phyloP scores from a whole-genome alignment of 1,140 invertebrate species.

The Zaprionus tsacasi region DNA sequence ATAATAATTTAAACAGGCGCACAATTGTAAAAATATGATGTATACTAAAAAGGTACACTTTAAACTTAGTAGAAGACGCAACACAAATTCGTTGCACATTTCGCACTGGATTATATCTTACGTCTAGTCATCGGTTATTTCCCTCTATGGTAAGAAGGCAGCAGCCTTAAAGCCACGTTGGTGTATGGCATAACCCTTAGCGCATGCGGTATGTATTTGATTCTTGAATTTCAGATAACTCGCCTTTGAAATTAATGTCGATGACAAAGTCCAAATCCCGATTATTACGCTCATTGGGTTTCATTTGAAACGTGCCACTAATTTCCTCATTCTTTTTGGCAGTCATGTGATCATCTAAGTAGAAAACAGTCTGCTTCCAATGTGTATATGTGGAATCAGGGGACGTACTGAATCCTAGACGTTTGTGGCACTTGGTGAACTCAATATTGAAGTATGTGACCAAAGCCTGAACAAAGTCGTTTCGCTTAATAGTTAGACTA shows the following conservation, averaged over 20 bases:
- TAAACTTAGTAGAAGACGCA: constrained; percentile 78
- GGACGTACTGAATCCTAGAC: constrained; percentile 99
- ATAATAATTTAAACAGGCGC: constrained; percentile 75
- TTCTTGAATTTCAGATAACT: constrained; percentile 95
- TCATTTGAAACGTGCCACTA: constrained; percentile 95
- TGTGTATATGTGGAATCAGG: constrained; percentile 99
- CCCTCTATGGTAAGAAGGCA: constrained; percentile 36
- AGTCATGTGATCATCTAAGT: constrained; percentile 97
- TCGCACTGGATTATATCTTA: constrained; percentile 79
- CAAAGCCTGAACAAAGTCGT: constrained; percentile 99
- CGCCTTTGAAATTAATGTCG: constrained; percentile 97
- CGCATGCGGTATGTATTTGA: constrained; percentile 98
- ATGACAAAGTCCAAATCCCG: constrained; percentile 98
- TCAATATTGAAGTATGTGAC: constrained; percentile 99
- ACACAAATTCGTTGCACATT: constrained; percentile 74
- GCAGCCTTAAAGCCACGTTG: constrained; percentile 35
- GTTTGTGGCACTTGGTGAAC: constrained; percentile 99
- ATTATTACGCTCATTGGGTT: constrained; percentile 97
- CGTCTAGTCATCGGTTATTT: constrained; percentile 67
- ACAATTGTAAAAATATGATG: constrained; percentile 70
- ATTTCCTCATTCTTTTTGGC: constrained; percentile 98
- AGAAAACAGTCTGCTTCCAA: constrained; percentile 99
- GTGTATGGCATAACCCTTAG: constrained; percentile 85
- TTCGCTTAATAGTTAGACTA: constrained; percentile 92
- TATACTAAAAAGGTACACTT: constrained; percentile 77